A percentile compares a stretch with the other conserved stretches of the same genome.
Evolutionary conservation across 2,797 vertebrate species (phyloP).

Genomic region (Peromyscus nudipes): DNA sequence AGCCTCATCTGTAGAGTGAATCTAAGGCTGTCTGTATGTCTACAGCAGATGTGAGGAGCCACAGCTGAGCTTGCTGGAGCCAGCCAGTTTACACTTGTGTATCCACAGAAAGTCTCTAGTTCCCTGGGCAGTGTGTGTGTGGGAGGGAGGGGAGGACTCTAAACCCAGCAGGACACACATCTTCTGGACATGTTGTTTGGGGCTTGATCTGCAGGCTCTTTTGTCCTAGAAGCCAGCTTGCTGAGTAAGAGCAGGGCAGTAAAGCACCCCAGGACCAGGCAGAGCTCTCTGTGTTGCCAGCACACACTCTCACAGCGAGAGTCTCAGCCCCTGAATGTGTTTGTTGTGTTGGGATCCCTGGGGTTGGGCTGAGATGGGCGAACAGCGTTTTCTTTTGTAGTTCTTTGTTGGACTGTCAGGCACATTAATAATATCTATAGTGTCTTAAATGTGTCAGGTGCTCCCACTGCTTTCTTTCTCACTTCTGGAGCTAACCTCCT

Average conservation of each 20-base stretch:
- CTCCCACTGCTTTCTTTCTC: not conserved
- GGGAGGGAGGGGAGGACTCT: too few relatives aligned
- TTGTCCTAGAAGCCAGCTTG: not conserved
- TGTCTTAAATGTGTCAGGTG: not conserved
- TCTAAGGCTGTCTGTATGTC: too few relatives aligned
- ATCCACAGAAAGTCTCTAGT: not conserved
- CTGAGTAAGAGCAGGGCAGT: not conserved
- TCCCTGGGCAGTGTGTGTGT: not conserved
- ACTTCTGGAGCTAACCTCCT: too few relatives aligned
- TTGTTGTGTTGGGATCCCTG: not conserved
- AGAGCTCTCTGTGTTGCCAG: not conserved
- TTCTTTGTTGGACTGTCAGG: not conserved
- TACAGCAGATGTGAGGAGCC: too few relatives aligned
- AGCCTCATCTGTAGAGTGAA: too few relatives aligned
- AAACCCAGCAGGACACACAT: too few relatives aligned
- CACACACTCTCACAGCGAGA: too few relatives aligned
- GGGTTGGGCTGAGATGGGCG: not conserved
- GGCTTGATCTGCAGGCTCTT: not conserved
- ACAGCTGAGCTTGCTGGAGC: too few relatives aligned
- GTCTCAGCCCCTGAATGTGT: too few relatives aligned
- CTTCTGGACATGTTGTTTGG: not conserved
- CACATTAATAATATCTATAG: not conserved
- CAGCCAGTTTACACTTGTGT: not conserved
- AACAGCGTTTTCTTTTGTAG: not conserved
- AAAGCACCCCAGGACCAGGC: not conserved